phyloP scores from a whole-genome alignment of 2,113 vertebrate genomes.

The Dipodomys spectabilis region DNA sequence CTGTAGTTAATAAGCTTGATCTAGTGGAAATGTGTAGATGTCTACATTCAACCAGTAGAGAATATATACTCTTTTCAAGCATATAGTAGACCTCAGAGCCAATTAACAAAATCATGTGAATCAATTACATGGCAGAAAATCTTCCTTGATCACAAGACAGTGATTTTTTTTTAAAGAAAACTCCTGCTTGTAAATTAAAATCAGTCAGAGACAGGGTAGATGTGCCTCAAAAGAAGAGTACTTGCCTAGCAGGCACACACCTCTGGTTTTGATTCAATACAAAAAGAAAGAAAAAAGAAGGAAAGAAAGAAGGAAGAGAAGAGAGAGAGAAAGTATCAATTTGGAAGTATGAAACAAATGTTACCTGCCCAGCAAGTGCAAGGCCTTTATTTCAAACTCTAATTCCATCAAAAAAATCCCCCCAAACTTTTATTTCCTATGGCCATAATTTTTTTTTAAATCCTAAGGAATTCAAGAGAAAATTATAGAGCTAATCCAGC shows the following conservation, averaged over 20 bases:
- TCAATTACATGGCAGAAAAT: background rate
- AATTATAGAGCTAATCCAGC: background rate
- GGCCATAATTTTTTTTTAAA: background rate
- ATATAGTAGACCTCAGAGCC: background rate
- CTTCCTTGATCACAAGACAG: background rate
- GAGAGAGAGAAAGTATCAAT: too few relatives aligned
- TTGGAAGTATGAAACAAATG: too few relatives aligned
- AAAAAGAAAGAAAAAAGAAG: too few relatives aligned
- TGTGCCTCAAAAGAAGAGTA: background rate
- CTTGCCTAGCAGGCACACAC: too few relatives aligned
- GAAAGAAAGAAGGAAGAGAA: too few relatives aligned
- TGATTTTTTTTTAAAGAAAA: background rate
- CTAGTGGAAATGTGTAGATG: too few relatives aligned
- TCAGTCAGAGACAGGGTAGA: background rate
- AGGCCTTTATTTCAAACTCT: too few relatives aligned
- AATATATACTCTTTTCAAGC: slow-evolving; percentile 14
- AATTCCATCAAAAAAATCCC: background rate
- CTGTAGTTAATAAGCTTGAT: too few relatives aligned
- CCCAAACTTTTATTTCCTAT: background rate
- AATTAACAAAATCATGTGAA: background rate
- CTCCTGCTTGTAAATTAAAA: slow-evolving; percentile 19
- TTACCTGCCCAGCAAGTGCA: too few relatives aligned
- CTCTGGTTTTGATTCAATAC: background rate
- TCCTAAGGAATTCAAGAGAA: slow-evolving; percentile 22
- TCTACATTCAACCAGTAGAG: too few relatives aligned